Evolutionary conservation across 2,797 vertebrate species (phyloP).

Genomic region (Mycteria americana): DNA sequence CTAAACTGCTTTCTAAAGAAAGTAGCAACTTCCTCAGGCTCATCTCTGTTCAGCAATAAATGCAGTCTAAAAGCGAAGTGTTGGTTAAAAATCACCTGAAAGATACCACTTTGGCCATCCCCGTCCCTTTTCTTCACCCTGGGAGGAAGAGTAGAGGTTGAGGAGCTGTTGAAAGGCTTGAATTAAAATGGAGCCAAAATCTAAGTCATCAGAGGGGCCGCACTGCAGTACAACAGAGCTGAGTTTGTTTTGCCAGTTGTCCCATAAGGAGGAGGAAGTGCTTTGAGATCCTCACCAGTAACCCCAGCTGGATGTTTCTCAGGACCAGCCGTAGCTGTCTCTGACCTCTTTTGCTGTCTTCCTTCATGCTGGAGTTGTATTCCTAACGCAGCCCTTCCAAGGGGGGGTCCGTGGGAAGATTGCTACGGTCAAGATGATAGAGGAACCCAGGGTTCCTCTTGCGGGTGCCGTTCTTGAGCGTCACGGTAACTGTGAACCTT

Average conservation of each 20-base stretch:
- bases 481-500: not conserved
- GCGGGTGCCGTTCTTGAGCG: not conserved
- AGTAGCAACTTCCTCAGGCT: not conserved
- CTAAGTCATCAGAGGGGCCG: not conserved
- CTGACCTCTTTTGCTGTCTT: not conserved
- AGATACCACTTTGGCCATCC: not conserved
- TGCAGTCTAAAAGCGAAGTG: not conserved
- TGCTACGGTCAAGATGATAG: fast-evolving
- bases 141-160: not conserved
- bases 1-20: not conserved
- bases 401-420: not conserved
- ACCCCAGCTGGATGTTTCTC: not conserved
- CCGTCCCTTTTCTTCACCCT: not conserved
- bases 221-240: fast-evolving
- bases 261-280: not conserved
- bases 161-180: not conserved
- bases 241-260: not conserved
- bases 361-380: not conserved
- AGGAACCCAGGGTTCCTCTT: not conserved
- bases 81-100: not conserved
- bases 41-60: not conserved
- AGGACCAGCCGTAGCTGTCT: not conserved
- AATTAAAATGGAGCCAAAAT: not conserved
- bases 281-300: not conserved
- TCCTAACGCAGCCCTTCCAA: not conserved